These are phyloP conservation scores for Fratercula arctica DNA, from an alignment of 2,797 vertebrate species.

Conservation along the genomic window DNA sequence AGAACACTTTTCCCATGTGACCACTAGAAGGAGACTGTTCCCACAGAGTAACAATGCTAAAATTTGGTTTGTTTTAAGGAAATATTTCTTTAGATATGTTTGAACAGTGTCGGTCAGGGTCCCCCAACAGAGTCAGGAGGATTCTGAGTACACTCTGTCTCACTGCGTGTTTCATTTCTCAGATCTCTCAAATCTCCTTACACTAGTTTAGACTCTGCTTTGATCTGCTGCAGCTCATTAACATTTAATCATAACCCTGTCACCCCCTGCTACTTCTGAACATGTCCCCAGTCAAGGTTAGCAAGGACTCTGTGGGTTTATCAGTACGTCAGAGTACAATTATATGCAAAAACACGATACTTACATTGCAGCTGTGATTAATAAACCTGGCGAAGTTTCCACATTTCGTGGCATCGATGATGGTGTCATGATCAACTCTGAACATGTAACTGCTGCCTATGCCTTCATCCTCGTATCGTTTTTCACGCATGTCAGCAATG, in stretches of 20 bases:
- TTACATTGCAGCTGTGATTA: constrained; percentile 99
- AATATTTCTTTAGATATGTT: not conserved
- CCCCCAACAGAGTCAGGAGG: not conserved
- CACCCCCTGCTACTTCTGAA: not conserved
- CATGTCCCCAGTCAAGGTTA: not conserved
- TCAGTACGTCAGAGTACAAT: not conserved
- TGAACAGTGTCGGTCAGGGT: not conserved
- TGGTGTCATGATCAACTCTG: constrained; percentile 97
- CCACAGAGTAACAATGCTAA: not conserved
- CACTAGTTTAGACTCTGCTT: not conserved
- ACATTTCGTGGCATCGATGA: constrained; percentile 97
- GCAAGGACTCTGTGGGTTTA: not conserved
- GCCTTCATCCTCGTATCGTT: constrained; percentile 94
- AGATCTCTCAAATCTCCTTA: not conserved
- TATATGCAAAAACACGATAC: not conserved
- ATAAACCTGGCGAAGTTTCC: constrained; percentile 98
- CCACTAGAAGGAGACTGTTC: not conserved
- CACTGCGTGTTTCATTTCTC: not conserved
- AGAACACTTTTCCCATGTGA: not conserved
- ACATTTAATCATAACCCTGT: not conserved
- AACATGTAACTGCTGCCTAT: constrained; percentile 99
- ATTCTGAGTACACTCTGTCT: not conserved
- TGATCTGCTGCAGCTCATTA: not conserved
- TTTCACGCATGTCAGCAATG: constrained; percentile 97
- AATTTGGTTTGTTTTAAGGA: not conserved